Percentiles rank a stretch among this genome's conserved stretches.
Conservation (phyloP, 2,113 vertebrate species). For the Girardinichthys multiradiatus region DNA sequence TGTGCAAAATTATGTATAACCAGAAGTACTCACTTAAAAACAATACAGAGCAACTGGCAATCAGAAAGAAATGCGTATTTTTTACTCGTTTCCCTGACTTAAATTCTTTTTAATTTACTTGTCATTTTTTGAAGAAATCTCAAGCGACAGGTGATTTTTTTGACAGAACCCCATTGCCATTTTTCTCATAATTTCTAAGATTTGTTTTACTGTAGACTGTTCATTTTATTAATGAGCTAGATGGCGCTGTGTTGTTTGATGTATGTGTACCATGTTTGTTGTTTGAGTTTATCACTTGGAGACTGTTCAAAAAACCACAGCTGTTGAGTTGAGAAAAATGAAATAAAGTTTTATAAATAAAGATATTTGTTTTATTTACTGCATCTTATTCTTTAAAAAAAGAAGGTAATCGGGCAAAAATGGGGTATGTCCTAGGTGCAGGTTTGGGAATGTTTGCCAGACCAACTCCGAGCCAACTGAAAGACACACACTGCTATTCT, state of each 20-base stretch:
- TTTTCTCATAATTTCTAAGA: slow-evolving; percentile 45
- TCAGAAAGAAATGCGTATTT: slow-evolving; percentile 32
- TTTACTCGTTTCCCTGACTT: slow-evolving; percentile 35
- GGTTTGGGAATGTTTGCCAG: too few relatives aligned
- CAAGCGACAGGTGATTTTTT: slow-evolving; percentile 34
- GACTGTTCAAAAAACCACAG: slow-evolving; percentile 59
- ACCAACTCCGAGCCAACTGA: too few relatives aligned
- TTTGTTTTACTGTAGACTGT: slow-evolving; percentile 62
- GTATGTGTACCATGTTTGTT: slow-evolving; percentile 71
- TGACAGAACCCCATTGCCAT: slow-evolving; percentile 43
- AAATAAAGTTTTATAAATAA: slow-evolving; percentile 82
- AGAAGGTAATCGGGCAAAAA: too few relatives aligned
- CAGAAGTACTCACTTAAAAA: slow-evolving; percentile 37
- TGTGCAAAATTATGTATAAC: slow-evolving; percentile 14
- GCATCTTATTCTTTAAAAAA: background rate
- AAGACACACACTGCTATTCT: too few relatives aligned
- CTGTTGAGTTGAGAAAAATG: slow-evolving; percentile 67
- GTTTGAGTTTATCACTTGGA: slow-evolving; percentile 72
- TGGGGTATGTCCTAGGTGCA: background rate
- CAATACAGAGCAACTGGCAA: slow-evolving; percentile 24
- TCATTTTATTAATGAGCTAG: slow-evolving; percentile 64
- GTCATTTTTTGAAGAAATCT: slow-evolving; percentile 29
- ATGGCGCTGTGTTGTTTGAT: slow-evolving; percentile 71
- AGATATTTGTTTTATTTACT: slow-evolving; percentile 34
- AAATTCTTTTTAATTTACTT: slow-evolving; percentile 18